phyloP scores from a whole-genome alignment of 2,113 vertebrate species.

The Fukomys damarensis region DNA sequence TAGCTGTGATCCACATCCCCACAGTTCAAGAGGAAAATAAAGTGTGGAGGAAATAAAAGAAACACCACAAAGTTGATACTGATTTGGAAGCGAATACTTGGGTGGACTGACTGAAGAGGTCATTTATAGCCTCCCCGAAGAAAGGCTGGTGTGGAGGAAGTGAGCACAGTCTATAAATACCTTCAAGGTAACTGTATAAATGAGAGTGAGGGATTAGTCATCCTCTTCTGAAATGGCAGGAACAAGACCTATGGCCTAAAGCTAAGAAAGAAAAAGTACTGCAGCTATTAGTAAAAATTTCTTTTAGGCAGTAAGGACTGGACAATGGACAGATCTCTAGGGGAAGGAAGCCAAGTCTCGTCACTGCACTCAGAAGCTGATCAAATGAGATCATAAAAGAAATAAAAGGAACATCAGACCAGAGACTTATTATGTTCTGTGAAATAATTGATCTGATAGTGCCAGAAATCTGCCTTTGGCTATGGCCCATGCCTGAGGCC shows the following conservation, averaged over 20 bases:
- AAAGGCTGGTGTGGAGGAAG: neutral
- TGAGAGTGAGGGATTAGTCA: constrained; percentile 42
- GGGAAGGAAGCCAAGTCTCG: constrained; percentile 48
- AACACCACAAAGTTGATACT: constrained; percentile 57
- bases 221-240: neutral
- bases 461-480: constrained; percentile 59
- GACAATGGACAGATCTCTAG: neutral
- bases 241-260: neutral
- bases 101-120: constrained; percentile 60
- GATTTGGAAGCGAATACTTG: neutral
- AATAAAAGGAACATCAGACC: constrained; percentile 63
- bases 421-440: constrained; percentile 53
- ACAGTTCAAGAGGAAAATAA: neutral
- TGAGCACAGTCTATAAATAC: constrained; percentile 62
- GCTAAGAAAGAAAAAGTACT: neutral
- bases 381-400: constrained; percentile 61
- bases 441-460: constrained; percentile 70
- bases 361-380: constrained; percentile 22
- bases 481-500: neutral
- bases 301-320: neutral
- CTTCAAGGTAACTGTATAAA: constrained; percentile 57
- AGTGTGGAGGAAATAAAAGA: constrained; percentile 58
- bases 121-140: constrained; percentile 51
- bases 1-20: neutral
- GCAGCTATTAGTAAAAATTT: constrained; percentile 50